Percentiles rank a stretch among this genome's conserved stretches.
phyloP scores from a whole-genome alignment of 2,888 invertebrate genomes.

The Ennomos erosarius region DNA sequence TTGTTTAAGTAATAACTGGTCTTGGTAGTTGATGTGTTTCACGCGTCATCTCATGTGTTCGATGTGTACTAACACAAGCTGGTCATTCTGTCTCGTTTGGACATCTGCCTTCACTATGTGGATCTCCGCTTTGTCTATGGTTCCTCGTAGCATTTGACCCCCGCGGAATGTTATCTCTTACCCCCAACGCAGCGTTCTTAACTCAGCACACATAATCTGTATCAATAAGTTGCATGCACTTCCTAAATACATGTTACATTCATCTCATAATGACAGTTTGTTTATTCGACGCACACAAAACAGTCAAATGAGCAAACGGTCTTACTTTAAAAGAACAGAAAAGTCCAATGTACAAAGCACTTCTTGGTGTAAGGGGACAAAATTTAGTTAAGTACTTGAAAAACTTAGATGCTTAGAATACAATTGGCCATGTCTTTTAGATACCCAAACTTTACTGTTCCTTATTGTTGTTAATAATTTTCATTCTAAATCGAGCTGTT shows the following conservation, averaged over 20 bases:
- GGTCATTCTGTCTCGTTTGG: slow-evolving; percentile 60
- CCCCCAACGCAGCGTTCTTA: slow-evolving; percentile 71
- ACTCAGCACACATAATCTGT: slow-evolving; percentile 67
- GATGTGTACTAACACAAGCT: slow-evolving; percentile 77
- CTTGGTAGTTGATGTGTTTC: slow-evolving; percentile 75
- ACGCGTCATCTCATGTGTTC: slow-evolving; percentile 75
- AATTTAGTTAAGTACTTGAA: slow-evolving; percentile 11
- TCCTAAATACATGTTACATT: slow-evolving; percentile 35
- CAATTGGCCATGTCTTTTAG: slow-evolving; percentile 37
- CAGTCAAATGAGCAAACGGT: slow-evolving; percentile 53
- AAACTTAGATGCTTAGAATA: slow-evolving; percentile 15
- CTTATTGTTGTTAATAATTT: slow-evolving; percentile 40
- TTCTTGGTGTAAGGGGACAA: slow-evolving; percentile 44
- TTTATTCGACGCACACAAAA: slow-evolving; percentile 32
- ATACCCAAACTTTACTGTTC: slow-evolving; percentile 66
- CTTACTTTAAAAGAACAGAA: slow-evolving; percentile 62
- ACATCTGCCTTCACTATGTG: slow-evolving; percentile 65
- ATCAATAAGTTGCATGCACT: slow-evolving; percentile 76
- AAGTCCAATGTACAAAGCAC: slow-evolving; percentile 54
- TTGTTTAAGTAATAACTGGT: slow-evolving; percentile 66
- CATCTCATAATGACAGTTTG: slow-evolving; percentile 42
- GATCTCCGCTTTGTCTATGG: slow-evolving; percentile 77
- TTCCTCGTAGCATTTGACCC: slow-evolving; percentile 75
- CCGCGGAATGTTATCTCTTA: slow-evolving; percentile 72
- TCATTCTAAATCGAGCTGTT: slow-evolving; percentile 35